Conservation (phyloP, 2,113 vertebrate species). For the Lophotis ruficrista region DNA sequence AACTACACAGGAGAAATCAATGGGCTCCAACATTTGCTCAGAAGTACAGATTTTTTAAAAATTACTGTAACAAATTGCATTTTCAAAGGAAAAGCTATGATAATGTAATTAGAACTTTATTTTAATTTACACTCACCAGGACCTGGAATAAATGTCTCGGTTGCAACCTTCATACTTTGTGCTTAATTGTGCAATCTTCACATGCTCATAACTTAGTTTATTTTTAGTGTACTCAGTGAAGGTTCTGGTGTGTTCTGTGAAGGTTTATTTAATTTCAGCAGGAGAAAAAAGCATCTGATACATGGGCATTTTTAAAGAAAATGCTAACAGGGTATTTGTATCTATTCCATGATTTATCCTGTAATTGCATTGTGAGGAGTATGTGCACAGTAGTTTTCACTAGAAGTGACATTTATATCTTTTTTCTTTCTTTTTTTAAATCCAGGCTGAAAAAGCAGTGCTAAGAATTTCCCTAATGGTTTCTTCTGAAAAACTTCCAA, state of each 20-base stretch:
- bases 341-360: not conserved
- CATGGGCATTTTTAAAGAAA: not conserved
- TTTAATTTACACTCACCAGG: not conserved
- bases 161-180: not conserved
- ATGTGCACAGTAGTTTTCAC: not conserved
- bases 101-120: constrained; percentile 13
- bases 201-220: not conserved
- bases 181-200: constrained; percentile 29
- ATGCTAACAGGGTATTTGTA: not conserved
- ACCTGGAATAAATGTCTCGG: not conserved
- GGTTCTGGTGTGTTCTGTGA: not conserved
- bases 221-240: constrained; percentile 9
- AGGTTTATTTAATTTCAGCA: not conserved
- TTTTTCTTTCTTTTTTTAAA: not conserved
- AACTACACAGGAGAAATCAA: not conserved
- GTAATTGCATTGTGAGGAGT: not conserved
- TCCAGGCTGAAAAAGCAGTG: not conserved
- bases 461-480: not conserved
- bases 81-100: not conserved
- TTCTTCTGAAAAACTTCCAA: not conserved
- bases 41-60: not conserved
- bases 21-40: not conserved
- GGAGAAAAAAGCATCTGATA: not conserved
- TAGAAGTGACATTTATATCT: not conserved
- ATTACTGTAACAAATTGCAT: not conserved